A percentile compares a stretch with the other conserved stretches of the same genome.
These are phyloP conservation scores for Pipistrellus kuhlii DNA, from an alignment of 2,797 vertebrate genomes.

Conservation along the genomic window DNA sequence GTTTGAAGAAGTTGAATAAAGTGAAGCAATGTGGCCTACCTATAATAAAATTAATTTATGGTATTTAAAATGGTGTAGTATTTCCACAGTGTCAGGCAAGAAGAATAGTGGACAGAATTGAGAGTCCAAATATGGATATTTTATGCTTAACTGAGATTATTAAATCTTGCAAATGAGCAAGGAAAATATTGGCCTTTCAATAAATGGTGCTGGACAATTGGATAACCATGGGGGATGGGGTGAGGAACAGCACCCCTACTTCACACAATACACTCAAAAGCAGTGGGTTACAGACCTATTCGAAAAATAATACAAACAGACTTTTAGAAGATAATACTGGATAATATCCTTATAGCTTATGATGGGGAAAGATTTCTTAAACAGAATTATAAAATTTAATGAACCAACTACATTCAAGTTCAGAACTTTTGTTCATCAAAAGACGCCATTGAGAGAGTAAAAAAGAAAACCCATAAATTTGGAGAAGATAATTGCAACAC, in stretches of 20 bases:
- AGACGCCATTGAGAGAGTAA: neutral
- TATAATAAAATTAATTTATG: neutral
- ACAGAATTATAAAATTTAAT: neutral
- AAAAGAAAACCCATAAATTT: neutral
- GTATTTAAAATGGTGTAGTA: neutral
- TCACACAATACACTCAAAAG: neutral
- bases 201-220: neutral
- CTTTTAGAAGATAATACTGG: neutral
- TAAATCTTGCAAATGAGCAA: neutral
- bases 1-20: neutral
- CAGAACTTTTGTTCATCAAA: conserved; percentile 4
- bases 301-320: neutral
- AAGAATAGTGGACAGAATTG: neutral
- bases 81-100: neutral
- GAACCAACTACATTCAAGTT: neutral
- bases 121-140: neutral
- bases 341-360: neutral
- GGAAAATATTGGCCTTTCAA: neutral
- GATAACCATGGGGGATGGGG: no score
- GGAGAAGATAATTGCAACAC: neutral
- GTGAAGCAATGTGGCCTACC: neutral
- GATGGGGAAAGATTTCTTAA: neutral
- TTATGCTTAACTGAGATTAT: neutral
- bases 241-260: neutral
- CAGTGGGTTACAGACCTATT: neutral